These are phyloP conservation scores for Aegithalos caudatus DNA, from an alignment of 2,113 vertebrate species.

Conservation along the genomic window DNA sequence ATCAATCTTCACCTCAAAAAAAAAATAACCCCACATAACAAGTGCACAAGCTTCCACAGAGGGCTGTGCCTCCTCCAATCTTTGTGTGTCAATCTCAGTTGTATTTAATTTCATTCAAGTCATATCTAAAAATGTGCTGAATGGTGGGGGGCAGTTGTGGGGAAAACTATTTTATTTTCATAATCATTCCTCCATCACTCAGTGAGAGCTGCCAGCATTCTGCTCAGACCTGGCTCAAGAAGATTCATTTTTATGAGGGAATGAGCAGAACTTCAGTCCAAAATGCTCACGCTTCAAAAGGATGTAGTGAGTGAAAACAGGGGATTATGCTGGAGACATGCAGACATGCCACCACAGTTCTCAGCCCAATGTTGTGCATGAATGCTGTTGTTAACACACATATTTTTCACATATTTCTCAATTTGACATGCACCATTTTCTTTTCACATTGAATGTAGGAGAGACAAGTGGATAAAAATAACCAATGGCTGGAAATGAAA, in stretches of 20 bases:
- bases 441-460: neutral
- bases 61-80: neutral
- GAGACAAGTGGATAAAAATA: slow-evolving; percentile 12
- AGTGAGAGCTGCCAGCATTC: neutral
- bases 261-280: neutral
- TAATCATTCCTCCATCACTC: neutral
- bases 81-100: neutral
- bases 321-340: neutral
- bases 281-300: slow-evolving; percentile 2
- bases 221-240: neutral
- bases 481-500: neutral
- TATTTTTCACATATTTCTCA: slow-evolving; percentile 21
- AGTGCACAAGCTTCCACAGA: neutral
- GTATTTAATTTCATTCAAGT: neutral
- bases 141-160: neutral
- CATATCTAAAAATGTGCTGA: neutral
- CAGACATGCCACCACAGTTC: neutral
- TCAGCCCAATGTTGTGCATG: neutral
- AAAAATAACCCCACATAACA: neutral
- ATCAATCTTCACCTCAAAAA: neutral
- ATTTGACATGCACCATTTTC: neutral
- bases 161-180: neutral
- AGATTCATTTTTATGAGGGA: neutral
- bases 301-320: slow-evolving; percentile 13
- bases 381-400: neutral